Base-by-base conservation (phyloP, 1,140 invertebrate species). In the Doryteuthis pealeii region DNA sequence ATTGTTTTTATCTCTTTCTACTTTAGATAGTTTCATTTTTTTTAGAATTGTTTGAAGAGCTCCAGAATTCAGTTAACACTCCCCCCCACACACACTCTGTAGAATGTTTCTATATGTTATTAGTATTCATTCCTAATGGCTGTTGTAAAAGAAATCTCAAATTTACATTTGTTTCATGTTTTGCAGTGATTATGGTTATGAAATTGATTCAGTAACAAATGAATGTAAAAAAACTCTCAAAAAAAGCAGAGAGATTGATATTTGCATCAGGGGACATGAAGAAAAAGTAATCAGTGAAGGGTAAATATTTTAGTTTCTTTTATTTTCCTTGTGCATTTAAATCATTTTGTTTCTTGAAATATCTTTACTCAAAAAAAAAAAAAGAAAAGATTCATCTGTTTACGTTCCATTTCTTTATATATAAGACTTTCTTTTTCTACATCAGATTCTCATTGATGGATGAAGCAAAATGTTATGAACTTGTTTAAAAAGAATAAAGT, bases 181-280 rank as follows among this genome's bases (percentile, higher is more conserved):
- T 80, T 81, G 62, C 80, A 85, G 84, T 84, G 86, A 87, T 65
- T 87, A 83, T 78, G 85, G 81, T 33, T 87, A 80, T 75, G 80
- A 78, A 67, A 73, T 67, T 10, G 78, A 77, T n/a, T 40, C 35
- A 40, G 77, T 74, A n/a, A 77, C 82, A 43, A 72, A 77, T 5
- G 85, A 85, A 78, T 26, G 76, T 1, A 75, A 77, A 67, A 71
- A 81, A 31, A 45, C 54, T 32, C 74, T 77, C 1, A 79, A 83
- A 58, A 76, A 75, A 15, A 75, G 75, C 10, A 75, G 76, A 14
- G 77, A 85, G 14, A 73, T 86, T 28, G 81, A 85, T 73, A 79
- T 87, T 35, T 87, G 86, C 79, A 49, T 80, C 40, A 75, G 79
- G 22, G 85, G 83, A 18, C 78, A 84, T 43, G 79, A 83, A 72